Evolutionary conservation across 2,797 vertebrate species (phyloP).

Genomic region (Brotula barbata): DNA sequence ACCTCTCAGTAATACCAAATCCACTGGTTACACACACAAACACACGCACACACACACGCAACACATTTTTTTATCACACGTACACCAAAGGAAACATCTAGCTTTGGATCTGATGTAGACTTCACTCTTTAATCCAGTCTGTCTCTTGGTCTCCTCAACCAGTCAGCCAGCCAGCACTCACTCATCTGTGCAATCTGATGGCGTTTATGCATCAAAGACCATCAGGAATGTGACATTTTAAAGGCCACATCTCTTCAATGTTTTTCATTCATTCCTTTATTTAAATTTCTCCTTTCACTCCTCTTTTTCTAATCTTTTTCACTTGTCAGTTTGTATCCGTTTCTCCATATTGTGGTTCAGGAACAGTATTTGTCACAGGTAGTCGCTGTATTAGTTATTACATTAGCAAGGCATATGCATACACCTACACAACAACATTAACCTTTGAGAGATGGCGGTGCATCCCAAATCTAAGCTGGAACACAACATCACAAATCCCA

Average conservation of each 20-base stretch:
- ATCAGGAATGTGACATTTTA: constrained; percentile 3
- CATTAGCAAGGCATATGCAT: not conserved
- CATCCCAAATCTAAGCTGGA: not conserved
- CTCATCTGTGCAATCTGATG: constrained; percentile 2
- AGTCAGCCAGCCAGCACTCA: constrained; percentile 24
- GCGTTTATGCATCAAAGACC: constrained; percentile 9
- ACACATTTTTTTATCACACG: constrained; percentile 23
- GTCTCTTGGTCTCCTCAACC: constrained; percentile 9
- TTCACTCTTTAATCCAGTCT: constrained; percentile 29
- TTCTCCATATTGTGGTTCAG: not conserved
- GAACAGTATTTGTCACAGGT: not conserved
- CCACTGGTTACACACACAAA: constrained; percentile 4
- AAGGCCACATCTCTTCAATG: not conserved
- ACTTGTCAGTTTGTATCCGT: not conserved
- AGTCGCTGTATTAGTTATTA: too few species aligned
- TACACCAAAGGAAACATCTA: constrained; percentile 38
- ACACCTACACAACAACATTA: not conserved
- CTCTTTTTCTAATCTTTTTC: not conserved
- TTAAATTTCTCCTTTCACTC: not conserved
- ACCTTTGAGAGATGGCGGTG: not conserved
- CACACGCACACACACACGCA: not conserved
- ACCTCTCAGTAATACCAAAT: constrained; percentile 43
- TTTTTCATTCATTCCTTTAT: not conserved
- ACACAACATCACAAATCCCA: not conserved
- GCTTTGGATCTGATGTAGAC: constrained; percentile 40